Evolutionary conservation across 2,113 vertebrate species (phyloP), one percentile per base, ranked within the genome.

Genomic region (Sinocyclocheilus grahami): DNA sequence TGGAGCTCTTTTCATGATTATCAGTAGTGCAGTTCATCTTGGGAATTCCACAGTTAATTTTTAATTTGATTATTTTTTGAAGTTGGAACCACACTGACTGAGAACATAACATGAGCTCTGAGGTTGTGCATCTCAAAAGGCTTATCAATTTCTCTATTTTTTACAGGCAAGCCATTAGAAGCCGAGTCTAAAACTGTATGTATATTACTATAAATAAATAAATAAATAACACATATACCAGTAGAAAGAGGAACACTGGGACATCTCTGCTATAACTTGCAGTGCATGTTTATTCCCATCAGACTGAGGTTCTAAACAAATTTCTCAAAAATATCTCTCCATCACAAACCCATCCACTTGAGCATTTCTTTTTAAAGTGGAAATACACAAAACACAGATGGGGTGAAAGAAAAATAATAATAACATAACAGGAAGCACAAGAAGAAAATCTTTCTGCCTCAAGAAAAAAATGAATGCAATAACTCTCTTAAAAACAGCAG

Each of bases 341-440:
- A 82, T 33, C 63, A 82, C 80, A 69, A 82, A 67, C 16, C 42
- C 51, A 42, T 55, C 69, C 53, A 37, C 82, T 24, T 3, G 7
- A 74, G 65, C 67, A 69, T 69, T 83, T 83, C 11, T 22, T 74
- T 83, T 74, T 72, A 33, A 72, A 74, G 33, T 83, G 65, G 48
- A 83, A 83, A 58, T 58, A 42, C 30, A 74, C 16, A 69, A 82
- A 48, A 20, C 42, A 30, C 80, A 69, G 63, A 69, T 51, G 62
- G 24, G 62, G 42, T 27, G 11, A 48, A 48, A 37, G 62, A n/a
- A 51, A 37, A 53, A 53, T 37, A 60, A 37, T 12, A 33, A 78
- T 0, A 60, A 18, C 22, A 30, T 33, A 20, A 18, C 14, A 3
- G 78, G 30, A 60, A 79, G 11, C 78, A 79, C 30, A 37, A 7